Base-by-base conservation (phyloP, 2,113 vertebrate species). In the Ptyas mucosa region DNA sequence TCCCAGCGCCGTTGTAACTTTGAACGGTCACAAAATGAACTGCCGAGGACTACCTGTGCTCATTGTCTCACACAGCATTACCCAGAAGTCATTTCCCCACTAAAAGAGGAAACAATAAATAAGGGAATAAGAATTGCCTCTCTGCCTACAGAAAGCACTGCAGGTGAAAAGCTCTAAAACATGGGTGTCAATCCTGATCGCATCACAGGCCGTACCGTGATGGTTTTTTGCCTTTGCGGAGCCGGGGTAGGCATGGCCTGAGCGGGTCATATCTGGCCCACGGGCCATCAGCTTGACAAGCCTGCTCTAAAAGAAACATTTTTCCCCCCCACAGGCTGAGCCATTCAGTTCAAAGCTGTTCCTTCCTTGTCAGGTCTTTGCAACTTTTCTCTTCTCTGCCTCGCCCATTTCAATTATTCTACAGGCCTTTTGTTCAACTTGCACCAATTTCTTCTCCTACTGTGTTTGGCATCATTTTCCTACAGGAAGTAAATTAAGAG, bases 261-360 rank as follows among this genome's bases (percentile, higher is more conserved):
- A 1, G 54, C 5, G 5, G 0, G 54, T 1, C 15, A 1, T 5
- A 54, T 54, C 5, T 18, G 18, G 54, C 54, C 54, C 1, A 15
- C 5, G 49, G 49, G 9, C 49, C 8, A 9, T 51, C 54, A 20
- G 54, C 20, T 54, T 54, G 5, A 20, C 54, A 54, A 5, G 15
- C 53, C 54, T 54, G 54, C 54, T 20, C 29, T 69, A 15, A 34
- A 69, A 69, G 29, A n/a, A 69, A 69, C 64, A 15, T 34, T 15
- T 5, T 3, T 3, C 6, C 20, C 5, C 21, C 5, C 49, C 49
- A 8, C 29, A 75, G 64, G n/a, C 64, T 7, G n/a, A 34, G n/a
- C n/a, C n/a, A 18, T 75, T 75, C 64, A 75, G 64, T 18, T 75
- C 64, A 34, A 75, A 75, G 29, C n/a, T 75, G 5, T 75, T 75